phyloP scores from a whole-genome alignment of 2,888 invertebrate species.

The Tetragonula carbonaria region DNA sequence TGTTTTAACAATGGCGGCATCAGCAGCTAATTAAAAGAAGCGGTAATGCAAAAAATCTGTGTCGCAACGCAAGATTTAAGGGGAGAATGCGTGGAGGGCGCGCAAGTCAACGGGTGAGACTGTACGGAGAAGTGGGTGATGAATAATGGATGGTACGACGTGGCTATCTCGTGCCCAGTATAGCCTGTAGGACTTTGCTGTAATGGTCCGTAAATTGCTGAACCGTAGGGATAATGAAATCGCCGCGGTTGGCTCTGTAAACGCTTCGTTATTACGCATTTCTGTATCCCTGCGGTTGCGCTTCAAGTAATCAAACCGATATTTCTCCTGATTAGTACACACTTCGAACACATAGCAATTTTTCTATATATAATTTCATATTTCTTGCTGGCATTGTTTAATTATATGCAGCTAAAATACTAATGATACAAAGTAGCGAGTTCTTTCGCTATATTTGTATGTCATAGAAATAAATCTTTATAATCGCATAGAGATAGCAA shows the following conservation, averaged over 20 bases:
- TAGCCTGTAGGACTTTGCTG: constrained; percentile 76
- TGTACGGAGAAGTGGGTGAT: constrained; percentile 77
- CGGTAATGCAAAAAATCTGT: constrained; percentile 61
- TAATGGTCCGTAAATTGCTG: constrained; percentile 81
- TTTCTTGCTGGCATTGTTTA: no score
- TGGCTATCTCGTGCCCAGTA: constrained; percentile 75
- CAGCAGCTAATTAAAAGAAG: constrained; percentile 64
- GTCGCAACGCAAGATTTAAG: constrained; percentile 61
- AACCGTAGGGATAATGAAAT: constrained; percentile 80
- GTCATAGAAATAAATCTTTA: constrained; percentile 61
- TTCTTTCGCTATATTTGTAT: constrained; percentile 47
- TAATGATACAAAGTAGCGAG: neutral
- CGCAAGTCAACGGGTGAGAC: constrained; percentile 59
- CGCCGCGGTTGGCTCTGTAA: constrained; percentile 76
- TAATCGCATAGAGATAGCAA: constrained; percentile 73
- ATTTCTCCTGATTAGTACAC: constrained; percentile 30
- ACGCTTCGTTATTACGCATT: constrained; percentile 78
- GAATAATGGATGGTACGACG: constrained; percentile 82
- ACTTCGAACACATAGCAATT: neutral
- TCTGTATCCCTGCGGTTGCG: constrained; percentile 74
- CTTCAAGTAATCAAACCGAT: constrained; percentile 58
- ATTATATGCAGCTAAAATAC: neutral
- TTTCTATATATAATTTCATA: no score
- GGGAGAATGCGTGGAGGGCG: constrained; percentile 43
- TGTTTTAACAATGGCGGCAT: constrained; percentile 38